phyloP scores from a whole-genome alignment of 30 jellyfish, hydroid and myxozoan species.

The Mastigias papua region DNA sequence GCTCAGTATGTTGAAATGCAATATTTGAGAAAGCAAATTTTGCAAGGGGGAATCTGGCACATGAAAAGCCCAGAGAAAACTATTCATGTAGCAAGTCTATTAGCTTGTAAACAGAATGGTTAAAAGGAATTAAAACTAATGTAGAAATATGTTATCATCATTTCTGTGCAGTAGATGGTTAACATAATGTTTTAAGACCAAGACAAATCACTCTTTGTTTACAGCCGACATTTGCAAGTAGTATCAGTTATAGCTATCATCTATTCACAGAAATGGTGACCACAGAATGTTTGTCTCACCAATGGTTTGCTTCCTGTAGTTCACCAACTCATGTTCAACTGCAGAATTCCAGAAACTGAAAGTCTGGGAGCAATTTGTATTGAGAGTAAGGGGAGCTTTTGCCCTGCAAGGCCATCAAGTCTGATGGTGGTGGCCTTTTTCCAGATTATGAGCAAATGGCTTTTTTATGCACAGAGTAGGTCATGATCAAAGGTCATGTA shows the following conservation, averaged over 20 bases:
- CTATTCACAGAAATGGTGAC: not conserved
- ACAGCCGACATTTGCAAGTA: not conserved
- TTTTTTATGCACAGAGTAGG: too few species aligned
- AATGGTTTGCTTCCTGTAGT: not conserved
- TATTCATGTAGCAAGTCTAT: not conserved
- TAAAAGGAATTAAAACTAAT: not conserved
- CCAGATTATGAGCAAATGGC: too few species aligned
- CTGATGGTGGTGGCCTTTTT: not conserved
- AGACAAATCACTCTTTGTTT: not conserved
- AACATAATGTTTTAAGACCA: not conserved
- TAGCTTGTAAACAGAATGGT: not conserved
- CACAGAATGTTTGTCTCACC: not conserved
- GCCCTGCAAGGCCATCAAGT: not conserved
- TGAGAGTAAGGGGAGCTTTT: too few species aligned
- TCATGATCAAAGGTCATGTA: too few species aligned
- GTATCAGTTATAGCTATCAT: not conserved
- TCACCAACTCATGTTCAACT: too few species aligned
- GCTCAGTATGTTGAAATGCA: too few species aligned
- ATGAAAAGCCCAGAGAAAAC: too few species aligned
- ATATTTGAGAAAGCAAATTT: too few species aligned
- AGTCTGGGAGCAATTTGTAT: too few species aligned
- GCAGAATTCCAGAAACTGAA: too few species aligned
- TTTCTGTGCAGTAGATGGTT: not conserved
- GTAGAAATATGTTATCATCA: not conserved
- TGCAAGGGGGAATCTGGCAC: too few species aligned